Base-by-base conservation (phyloP, 2,888 invertebrate genomes). In the Andrena marginata region DNA sequence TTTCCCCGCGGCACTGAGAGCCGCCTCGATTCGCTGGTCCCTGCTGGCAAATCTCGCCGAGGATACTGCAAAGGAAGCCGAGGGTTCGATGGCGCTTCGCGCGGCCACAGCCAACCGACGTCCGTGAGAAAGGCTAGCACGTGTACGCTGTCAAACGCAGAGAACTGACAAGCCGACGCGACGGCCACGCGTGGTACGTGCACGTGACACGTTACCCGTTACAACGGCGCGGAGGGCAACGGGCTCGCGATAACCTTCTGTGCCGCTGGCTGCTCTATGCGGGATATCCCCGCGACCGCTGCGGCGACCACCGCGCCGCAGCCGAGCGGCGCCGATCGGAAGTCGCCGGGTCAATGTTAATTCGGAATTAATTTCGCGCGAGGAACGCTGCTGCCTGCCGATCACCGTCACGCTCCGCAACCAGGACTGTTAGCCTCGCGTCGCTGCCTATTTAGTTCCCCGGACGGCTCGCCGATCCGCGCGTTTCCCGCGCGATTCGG, bases 61-160 rank as follows among this genome's bases (percentile, higher is more conserved):
- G 51, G 33, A 10, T 23, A 26, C 59, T 26, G 35, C 70, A 23
- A 42, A 60, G 70, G 60, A 35, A 20, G 5, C 42, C 20, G 10
- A 48, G 48, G 59, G 33, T 20, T 59, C 69, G 23, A 49, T 20
- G 56, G 8, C 31, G 33, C 29, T 63, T 65, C 69, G 8, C 67
- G 62, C 56, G 64, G 20, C n/a, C 56, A 48, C 64, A 23, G 84
- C 73, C 65, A 74, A 75, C 64, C 77, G 88, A 87, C 84, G 67
- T 83, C 72, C 88, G 86, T 86, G 90, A 89, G 91, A 91, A 90
- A 90, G 86, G 86, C 76, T 82, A 82, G 89, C 91, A 89, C 91
- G 90, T 89, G 91, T 85, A 85, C 74, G 81, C 85, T 91, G 91
- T 91, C 91, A 90, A 85, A 83, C 83, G 85, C 91, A 91, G 89